These are phyloP conservation scores for Desmodus rotundus DNA, from an alignment of 2,113 vertebrate species.

Conservation along the genomic window DNA sequence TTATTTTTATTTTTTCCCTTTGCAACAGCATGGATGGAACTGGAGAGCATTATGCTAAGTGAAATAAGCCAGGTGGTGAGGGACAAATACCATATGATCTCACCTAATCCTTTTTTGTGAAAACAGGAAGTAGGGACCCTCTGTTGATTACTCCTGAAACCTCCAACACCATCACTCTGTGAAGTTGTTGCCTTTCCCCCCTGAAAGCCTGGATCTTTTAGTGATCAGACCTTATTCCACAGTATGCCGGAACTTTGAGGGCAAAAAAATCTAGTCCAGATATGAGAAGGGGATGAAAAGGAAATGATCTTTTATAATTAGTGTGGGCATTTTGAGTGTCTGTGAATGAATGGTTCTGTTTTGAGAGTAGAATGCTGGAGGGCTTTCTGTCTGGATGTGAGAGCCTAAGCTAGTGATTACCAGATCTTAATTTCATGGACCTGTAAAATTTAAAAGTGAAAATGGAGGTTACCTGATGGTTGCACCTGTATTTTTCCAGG, in stretches of 20 bases:
- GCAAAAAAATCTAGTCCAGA: not conserved
- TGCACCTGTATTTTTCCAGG: not conserved
- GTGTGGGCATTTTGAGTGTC: not conserved
- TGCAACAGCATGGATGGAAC: too few species aligned
- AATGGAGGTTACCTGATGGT: not conserved
- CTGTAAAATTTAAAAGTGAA: conserved; percentile 6
- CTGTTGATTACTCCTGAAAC: not conserved
- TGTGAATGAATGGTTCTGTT: not conserved
- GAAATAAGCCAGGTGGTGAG: too few species aligned
- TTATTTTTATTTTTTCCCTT: too few species aligned
- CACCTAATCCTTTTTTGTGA: too few species aligned
- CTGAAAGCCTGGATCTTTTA: not conserved
- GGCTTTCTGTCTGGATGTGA: not conserved
- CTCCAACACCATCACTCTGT: not conserved
- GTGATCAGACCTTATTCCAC: not conserved
- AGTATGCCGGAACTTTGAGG: not conserved
- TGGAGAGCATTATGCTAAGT: too few species aligned
- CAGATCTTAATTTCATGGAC: not conserved
- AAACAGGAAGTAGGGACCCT: not conserved
- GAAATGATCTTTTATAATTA: not conserved
- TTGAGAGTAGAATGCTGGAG: not conserved
- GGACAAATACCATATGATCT: too few species aligned
- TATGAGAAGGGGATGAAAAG: not conserved
- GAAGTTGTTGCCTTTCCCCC: not conserved
- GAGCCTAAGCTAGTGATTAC: not conserved